Evolutionary conservation across 2,113 vertebrate species (phyloP).

Genomic region (Dipodomys spectabilis): DNA sequence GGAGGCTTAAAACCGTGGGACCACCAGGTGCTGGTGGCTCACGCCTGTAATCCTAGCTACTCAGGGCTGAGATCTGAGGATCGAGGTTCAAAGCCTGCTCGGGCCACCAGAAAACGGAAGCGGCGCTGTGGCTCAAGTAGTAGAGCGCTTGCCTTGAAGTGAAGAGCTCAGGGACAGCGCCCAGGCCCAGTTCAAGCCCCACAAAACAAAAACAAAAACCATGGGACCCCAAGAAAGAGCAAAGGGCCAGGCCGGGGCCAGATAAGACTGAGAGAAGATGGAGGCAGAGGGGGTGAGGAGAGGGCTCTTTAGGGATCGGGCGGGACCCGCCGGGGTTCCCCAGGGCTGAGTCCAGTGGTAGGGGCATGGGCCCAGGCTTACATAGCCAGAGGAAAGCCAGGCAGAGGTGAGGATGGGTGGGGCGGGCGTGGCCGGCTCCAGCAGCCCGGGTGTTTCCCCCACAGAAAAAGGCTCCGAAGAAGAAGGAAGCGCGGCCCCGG

Average conservation of each 20-base stretch:
- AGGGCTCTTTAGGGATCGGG: not conserved
- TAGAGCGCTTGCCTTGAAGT: no score
- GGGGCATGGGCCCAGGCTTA: not conserved
- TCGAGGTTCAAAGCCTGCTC: no score
- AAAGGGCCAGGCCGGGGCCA: not conserved
- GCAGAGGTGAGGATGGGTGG: not conserved
- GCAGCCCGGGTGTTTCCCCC: slow-evolving; percentile 29
- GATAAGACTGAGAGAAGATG: not conserved
- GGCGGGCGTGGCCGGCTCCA: not conserved
- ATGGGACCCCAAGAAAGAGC: not conserved
- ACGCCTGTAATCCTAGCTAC: no score
- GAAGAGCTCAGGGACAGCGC: no score
- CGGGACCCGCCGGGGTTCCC: no score
- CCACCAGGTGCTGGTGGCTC: no score
- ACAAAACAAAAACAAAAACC: no score
- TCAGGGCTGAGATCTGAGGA: no score
- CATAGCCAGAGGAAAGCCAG: not conserved
- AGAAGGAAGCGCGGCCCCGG: slow-evolving; percentile 59
- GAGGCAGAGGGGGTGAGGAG: not conserved
- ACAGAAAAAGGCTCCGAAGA: slow-evolving; percentile 78
- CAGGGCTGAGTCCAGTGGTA: no score
- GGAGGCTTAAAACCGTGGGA: not conserved
- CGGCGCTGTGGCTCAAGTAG: no score
- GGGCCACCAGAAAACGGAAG: no score
- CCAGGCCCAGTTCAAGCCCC: no score